phyloP scores from a whole-genome alignment of 1,140 invertebrate genomes.

The Dinoponera quadriceps region DNA sequence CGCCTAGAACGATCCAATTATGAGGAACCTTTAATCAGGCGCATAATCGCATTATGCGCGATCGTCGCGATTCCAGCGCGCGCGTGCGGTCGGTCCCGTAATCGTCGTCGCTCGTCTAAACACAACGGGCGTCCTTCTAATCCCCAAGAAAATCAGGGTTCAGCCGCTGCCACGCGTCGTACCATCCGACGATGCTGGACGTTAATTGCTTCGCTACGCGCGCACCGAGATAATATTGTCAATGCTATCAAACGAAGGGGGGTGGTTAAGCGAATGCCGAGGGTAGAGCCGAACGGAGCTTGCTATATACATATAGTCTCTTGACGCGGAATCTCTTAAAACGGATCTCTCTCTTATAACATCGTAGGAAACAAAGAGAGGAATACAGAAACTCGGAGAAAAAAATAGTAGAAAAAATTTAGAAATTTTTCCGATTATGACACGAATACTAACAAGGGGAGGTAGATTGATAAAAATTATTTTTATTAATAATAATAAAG shows the following conservation, averaged over 20 bases:
- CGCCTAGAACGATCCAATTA: constrained; percentile 47
- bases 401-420: no score
- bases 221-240: constrained; percentile 55
- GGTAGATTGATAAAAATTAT: no score
- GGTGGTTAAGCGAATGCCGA: constrained; percentile 12
- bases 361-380: background rate
- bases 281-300: constrained; percentile 23
- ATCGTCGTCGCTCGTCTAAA: constrained; percentile 37
- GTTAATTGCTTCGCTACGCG: constrained; percentile 60
- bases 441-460: no score
- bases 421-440: no score
- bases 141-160: constrained; percentile 52
- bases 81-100: constrained; percentile 3
- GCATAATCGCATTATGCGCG: constrained; percentile 33
- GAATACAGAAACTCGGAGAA: background rate
- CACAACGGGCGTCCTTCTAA: constrained; percentile 19
- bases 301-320: background rate
- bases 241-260: constrained; percentile 35
- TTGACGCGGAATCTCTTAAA: background rate
- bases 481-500: no score
- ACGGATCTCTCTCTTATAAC: background rate
- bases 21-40: constrained; percentile 17
- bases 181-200: constrained; percentile 7
- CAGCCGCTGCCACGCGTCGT: background rate
- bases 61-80: background rate